Conservation (phyloP, 2,888 invertebrate genomes). For the Bimastos eiseni region DNA sequence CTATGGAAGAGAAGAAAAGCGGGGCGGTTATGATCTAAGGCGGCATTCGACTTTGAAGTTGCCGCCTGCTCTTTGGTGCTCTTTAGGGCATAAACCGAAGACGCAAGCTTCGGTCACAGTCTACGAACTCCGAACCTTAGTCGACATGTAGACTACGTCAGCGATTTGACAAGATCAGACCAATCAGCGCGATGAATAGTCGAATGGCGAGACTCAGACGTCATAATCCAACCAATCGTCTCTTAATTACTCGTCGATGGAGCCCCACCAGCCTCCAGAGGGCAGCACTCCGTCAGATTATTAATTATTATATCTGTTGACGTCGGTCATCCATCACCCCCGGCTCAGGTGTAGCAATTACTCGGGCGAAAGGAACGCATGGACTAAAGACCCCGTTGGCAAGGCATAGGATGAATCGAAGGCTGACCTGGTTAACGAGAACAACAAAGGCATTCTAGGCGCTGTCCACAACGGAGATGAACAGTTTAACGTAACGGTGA, state of each 20-base stretch:
- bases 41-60: slow-evolving; percentile 13
- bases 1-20: not conserved
- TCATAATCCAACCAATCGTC: not conserved
- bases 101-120: not conserved
- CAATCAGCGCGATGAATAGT: not conserved
- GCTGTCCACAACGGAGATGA: not conserved
- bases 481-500: not conserved
- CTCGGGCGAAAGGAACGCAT: not conserved
- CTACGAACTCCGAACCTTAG: not conserved
- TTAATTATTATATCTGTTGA: slow-evolving; percentile 13
- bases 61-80: not conserved
- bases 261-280: not conserved
- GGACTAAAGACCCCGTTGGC: not conserved
- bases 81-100: not conserved
- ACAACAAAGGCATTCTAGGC: not conserved
- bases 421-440: not conserved
- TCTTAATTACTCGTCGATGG: not conserved
- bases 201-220: not conserved
- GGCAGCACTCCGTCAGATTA: slow-evolving; percentile 13
- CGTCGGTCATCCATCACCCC: not conserved
- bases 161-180: not conserved
- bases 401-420: not conserved
- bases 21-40: not conserved
- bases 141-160: not conserved
- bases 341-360: not conserved